Evolutionary conservation across 2,113 vertebrate genomes (phyloP), one percentile per base, ranked within the genome.

Genomic region (Etheostoma spectabile): DNA sequence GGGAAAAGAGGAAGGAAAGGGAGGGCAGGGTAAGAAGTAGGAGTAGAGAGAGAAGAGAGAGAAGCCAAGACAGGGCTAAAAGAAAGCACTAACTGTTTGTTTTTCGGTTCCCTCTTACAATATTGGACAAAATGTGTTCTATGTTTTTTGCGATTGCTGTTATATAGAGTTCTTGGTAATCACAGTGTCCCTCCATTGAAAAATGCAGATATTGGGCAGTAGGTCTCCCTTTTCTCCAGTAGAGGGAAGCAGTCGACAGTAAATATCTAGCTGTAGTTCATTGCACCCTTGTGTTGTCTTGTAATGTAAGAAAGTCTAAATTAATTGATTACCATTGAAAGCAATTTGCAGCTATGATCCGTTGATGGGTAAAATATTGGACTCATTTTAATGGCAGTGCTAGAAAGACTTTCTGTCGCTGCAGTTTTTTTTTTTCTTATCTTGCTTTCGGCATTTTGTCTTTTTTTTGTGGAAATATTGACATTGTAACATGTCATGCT

Each of bases 231-330:
- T 79, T 72, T 53, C 18, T 82, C 91, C 93, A 89, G 75, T 75
- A 94, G 93, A 91, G 93, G 90, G 93, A 85, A 80, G 86, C 90
- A 91, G 82, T 78, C 13, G 57, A 88, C 84, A 87, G 79, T 75
- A 66, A 79, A 91, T 82, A 5, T 64, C 2, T 4, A 10, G 14
- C 14, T 11, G 61, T 53, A 49, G 59, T 73, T 76, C 72, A 4
- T n/a, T 6, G 27, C 61, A 0, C 53, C 22, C 51, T 48, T 30
- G 52, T 65, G 56, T 69, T 68, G 52, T 71, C 65, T 76, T 49
- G 66, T 45, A 10, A 53, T 49, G 49, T 62, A 24, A 80, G 42
- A 83, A 88, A 51, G 0, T 73, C 56, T 33, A 79, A 74, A 88
- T 83, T 33, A 81, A 86, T 91, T 85, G 85, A 86, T 87, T 83